Evolutionary conservation across 2,797 vertebrate genomes (phyloP).

Genomic region (Rallus crepitans): DNA sequence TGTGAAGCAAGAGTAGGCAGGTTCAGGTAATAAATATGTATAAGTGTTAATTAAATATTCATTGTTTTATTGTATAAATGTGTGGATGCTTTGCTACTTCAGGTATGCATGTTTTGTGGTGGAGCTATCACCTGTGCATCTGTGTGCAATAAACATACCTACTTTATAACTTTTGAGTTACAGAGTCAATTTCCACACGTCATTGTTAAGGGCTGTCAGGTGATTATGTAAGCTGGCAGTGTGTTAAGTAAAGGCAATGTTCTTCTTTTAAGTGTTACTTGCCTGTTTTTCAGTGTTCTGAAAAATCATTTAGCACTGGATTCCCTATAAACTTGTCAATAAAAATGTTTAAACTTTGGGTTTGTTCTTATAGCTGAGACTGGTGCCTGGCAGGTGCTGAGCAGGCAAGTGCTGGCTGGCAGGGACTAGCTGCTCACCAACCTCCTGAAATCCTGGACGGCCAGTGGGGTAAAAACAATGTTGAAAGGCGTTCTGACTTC

Average conservation of each 20-base stretch:
- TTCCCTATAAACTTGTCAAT: neutral
- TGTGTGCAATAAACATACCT: too few species aligned
- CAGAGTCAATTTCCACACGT: too few species aligned
- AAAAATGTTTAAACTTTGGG: neutral
- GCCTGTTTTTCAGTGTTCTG: neutral
- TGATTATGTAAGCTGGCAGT: neutral
- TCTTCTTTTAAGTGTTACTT: neutral
- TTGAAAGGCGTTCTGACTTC: neutral
- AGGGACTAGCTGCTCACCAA: fast-evolving
- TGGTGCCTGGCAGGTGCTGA: fast-evolving
- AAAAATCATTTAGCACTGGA: neutral
- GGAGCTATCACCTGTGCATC: too few species aligned
- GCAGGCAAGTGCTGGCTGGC: neutral
- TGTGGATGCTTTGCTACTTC: too few species aligned
- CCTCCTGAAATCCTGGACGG: neutral
- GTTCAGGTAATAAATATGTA: too few species aligned
- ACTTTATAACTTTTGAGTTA: too few species aligned
- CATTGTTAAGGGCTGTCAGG: neutral
- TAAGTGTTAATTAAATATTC: too few species aligned
- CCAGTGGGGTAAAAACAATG: neutral
- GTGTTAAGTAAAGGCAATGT: neutral
- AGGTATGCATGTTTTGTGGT: too few species aligned
- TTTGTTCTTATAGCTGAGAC: neutral
- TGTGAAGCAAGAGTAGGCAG: too few species aligned
- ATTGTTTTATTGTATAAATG: too few species aligned